Base-by-base conservation (phyloP, 2,797 vertebrate species). In the Acanthurus lineatus region DNA sequence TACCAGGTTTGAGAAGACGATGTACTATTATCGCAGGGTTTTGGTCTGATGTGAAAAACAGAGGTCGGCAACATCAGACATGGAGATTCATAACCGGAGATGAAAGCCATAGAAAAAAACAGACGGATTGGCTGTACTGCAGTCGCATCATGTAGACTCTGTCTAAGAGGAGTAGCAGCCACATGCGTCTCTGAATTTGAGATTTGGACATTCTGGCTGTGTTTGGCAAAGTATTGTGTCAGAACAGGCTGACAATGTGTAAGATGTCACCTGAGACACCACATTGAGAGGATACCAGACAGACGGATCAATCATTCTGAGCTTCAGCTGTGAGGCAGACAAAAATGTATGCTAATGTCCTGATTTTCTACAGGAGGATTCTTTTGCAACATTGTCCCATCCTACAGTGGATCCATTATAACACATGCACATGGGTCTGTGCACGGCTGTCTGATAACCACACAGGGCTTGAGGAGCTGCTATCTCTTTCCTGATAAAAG, bases 1-100 rank as follows among this genome's bases (percentile, higher is more conserved):
- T 72, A 88, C 58, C 64, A 58, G 61, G 40, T 58, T 53, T 40
- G 70, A 40, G 66, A 76, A 64, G 81, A 86, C 73, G 58, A 54
- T 16, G 38, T 67, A 32, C 5, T 32, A 32, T 67, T 66, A 69
- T 48, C 35, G 40, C 56, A 66, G 35, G 22, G 69, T 66, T 76
- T 44, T 25, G 52, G n/a, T 32, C 47, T 57, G 25, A 57, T 76
- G 78, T 77, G 48, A 89, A 76, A 78, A 38, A 67, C 40, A 65
- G 49, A 56, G 65, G 35, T 81, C 16, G 3, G 64, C 53, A 71
- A 71, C 64, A 84, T 76, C 84, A 84, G 44, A 73, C 63, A 58
- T 64, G 19, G 47, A 19, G 69, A 73, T 63, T 35, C 72, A 54
- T 71, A 81, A 79, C 77, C 8, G 38, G 73, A 86, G 64, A 79